A percentile compares a stretch with the other conserved stretches of the same genome.
phyloP scores from a whole-genome alignment of 2,888 invertebrate species.

The Rhodophaea formosa region DNA sequence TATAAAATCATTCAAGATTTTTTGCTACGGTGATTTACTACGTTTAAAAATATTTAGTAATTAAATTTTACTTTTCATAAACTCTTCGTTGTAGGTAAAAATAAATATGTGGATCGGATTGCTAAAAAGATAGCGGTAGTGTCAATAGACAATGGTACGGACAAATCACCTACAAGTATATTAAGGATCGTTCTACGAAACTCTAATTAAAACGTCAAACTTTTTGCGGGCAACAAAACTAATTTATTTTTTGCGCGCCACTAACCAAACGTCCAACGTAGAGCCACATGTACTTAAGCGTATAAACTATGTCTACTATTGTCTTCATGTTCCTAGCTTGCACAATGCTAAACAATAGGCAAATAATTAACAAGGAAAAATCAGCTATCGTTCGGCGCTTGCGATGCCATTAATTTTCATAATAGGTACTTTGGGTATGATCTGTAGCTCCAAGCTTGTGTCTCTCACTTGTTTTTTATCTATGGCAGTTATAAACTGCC shows the following conservation, averaged over 20 bases:
- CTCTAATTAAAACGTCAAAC: constrained; percentile 66
- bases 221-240: constrained; percentile 62
- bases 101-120: background rate
- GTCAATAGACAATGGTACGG: constrained; percentile 18
- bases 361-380: constrained; percentile 43
- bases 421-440: constrained; percentile 28
- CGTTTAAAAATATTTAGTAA: too few relatives aligned
- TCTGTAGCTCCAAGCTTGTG: constrained; percentile 31
- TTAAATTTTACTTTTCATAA: background rate
- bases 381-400: constrained; percentile 27
- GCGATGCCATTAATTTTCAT: constrained; percentile 40
- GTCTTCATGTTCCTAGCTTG: constrained; percentile 27
- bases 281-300: constrained; percentile 22
- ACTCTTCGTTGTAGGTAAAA: background rate
- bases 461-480: background rate
- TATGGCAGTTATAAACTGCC: too few relatives aligned
- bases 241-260: constrained; percentile 65
- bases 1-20: too few relatives aligned
- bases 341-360: constrained; percentile 38
- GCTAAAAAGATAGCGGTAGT: constrained; percentile 7
- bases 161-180: constrained; percentile 37
- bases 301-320: constrained; percentile 23
- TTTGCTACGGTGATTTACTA: too few relatives aligned
- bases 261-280: constrained; percentile 28
- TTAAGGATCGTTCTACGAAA: constrained; percentile 43